phyloP scores from a whole-genome alignment of 2,113 vertebrate species.

The Haplochromis burtoni region DNA sequence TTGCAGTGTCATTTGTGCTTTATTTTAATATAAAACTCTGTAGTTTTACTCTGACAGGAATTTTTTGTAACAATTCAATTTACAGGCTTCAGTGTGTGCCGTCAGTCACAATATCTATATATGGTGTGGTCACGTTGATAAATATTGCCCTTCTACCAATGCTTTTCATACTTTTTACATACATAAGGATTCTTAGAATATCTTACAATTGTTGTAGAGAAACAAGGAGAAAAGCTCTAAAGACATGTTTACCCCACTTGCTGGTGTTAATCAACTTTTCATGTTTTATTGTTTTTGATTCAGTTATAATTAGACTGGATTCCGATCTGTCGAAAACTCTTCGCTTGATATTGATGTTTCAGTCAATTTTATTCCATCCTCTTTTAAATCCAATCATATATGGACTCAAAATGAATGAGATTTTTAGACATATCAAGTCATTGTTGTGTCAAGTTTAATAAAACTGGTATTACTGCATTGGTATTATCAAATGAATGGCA shows the following conservation, averaged over 20 bases:
- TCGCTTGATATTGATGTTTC: neutral
- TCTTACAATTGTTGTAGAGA: neutral
- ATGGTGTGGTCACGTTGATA: neutral
- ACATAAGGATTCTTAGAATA: neutral
- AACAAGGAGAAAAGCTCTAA: neutral
- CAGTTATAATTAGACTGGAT: neutral
- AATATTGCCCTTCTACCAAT: neutral
- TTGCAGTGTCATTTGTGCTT: accelerated
- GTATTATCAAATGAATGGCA: neutral
- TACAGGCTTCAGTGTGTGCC: neutral
- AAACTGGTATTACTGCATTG: neutral
- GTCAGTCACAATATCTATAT: accelerated
- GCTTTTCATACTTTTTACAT: neutral
- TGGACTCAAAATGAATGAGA: neutral
- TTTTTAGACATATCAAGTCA: neutral
- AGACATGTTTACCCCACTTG: neutral
- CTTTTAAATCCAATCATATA: neutral
- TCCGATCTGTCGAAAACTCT: neutral
- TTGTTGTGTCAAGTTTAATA: neutral
- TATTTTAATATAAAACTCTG: neutral
- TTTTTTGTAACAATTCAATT: neutral
- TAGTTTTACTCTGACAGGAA: neutral
- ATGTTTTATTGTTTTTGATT: neutral
- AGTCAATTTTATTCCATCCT: neutral
- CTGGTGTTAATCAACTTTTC: neutral